Conservation (phyloP, 2,797 vertebrate genomes). For the Dicrostonyx torquatus region DNA sequence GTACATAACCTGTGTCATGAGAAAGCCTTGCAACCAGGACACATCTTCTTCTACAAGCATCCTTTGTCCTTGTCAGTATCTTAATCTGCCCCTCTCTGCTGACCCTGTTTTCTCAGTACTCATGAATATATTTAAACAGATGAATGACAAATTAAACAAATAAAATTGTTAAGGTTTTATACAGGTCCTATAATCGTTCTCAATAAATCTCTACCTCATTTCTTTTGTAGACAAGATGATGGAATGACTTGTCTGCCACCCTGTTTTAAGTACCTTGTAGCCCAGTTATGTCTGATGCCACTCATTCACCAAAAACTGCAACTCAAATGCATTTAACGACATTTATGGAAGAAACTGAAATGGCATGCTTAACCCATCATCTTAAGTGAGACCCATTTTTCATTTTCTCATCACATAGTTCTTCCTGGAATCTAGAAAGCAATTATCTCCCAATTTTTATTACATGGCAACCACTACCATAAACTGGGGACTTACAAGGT, state of each 20-base stretch:
- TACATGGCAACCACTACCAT: background rate
- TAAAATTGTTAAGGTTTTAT: background rate
- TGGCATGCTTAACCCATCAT: background rate
- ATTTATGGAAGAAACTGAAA: background rate
- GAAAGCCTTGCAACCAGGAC: background rate
- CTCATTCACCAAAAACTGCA: background rate
- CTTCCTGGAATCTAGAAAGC: background rate
- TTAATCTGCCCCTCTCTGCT: background rate
- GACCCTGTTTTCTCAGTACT: background rate
- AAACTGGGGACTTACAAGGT: background rate
- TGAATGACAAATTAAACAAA: background rate
- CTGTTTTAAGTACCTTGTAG: background rate
- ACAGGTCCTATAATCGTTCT: too few relatives aligned
- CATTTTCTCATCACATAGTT: background rate
- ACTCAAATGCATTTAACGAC: background rate
- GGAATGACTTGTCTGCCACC: background rate
- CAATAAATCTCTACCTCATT: background rate
- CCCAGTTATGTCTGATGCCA: too few relatives aligned
- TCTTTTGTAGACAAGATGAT: background rate
- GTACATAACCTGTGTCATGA: too few relatives aligned
- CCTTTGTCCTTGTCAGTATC: rapidly evolving
- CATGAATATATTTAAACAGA: background rate
- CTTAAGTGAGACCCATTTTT: background rate
- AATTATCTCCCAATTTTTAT: background rate
- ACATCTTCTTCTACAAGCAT: background rate